Conservation (phyloP, 2,888 invertebrate species). For the Diarsia mendica region DNA sequence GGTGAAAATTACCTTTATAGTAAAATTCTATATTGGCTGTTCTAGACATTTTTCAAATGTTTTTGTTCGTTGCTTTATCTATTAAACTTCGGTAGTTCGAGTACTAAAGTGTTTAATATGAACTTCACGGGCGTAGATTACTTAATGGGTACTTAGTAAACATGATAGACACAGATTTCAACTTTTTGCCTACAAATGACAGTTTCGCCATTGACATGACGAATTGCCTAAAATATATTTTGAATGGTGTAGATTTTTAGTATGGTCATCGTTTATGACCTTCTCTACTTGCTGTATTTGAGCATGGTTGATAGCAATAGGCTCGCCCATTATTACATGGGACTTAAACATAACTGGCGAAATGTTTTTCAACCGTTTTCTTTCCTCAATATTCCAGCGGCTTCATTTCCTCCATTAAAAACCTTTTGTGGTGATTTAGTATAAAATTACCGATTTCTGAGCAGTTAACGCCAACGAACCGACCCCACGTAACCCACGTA, state of each 20-base stretch:
- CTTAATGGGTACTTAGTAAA: slow-evolving; percentile 35
- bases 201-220: slow-evolving; percentile 27
- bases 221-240: slow-evolving; percentile 21
- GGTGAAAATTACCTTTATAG: slow-evolving; percentile 23
- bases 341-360: no score
- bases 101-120: slow-evolving; percentile 9
- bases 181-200: slow-evolving; percentile 20
- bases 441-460: slow-evolving; percentile 64
- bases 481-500: slow-evolving; percentile 71
- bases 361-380: neutral
- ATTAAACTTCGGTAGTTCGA: slow-evolving; percentile 3
- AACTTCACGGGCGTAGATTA: slow-evolving; percentile 22
- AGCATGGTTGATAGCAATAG: no score
- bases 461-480: slow-evolving; percentile 69
- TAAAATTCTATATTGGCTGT: neutral
- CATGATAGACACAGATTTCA: slow-evolving; percentile 8
- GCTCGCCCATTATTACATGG: no score
- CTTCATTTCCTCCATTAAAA: slow-evolving; percentile 20
- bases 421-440: slow-evolving; percentile 9
- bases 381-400: neutral
- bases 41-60: neutral
- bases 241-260: neutral
- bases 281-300: neutral
- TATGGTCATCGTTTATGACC: neutral
- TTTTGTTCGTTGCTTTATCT: neutral